phyloP scores from a whole-genome alignment of 1,140 invertebrate genomes.

The Drosophila mayri region DNA sequence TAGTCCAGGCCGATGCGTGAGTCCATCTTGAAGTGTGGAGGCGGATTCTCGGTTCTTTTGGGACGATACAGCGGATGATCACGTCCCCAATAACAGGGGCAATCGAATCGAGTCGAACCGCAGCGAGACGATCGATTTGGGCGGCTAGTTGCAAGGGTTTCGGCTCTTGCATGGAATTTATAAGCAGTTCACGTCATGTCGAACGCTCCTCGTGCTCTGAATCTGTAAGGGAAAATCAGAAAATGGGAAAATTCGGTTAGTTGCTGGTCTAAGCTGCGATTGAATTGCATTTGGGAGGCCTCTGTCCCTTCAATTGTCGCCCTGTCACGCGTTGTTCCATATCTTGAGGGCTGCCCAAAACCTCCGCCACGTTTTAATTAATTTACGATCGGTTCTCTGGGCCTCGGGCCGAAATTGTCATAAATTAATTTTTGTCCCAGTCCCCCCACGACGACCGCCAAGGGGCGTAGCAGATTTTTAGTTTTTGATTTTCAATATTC shows the following conservation, averaged over 20 bases:
- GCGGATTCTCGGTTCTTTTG: conserved; percentile 15
- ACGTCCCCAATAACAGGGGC: conserved; percentile 30
- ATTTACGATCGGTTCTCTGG: conserved; percentile 65
- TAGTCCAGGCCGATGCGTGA: conserved; percentile 96
- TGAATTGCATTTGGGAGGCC: conserved; percentile 59
- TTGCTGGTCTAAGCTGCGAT: conserved; percentile 39
- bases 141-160: conserved; percentile 61
- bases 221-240: conserved; percentile 55
- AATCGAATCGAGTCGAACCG: conserved; percentile 43
- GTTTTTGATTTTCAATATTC: conserved; percentile 24
- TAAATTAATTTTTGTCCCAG: conserved; percentile 66
- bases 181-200: conserved; percentile 73
- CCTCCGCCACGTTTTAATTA: conserved; percentile 60
- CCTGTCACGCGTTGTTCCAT: conserved; percentile 57
- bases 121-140: conserved; percentile 56
- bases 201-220: conserved; percentile 63
- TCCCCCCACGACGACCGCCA: conserved; percentile 6
- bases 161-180: conserved; percentile 63
- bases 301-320: conserved; percentile 53
- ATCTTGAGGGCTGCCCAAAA: conserved; percentile 48
- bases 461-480: conserved; percentile 41
- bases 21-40: conserved; percentile 87
- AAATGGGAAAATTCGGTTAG: conserved; percentile 30
- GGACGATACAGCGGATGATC: conserved; percentile 9
- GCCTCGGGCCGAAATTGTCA: conserved; percentile 40